phyloP scores from a whole-genome alignment of 2,797 vertebrate species.

The Platyrinchus mystaceus region DNA sequence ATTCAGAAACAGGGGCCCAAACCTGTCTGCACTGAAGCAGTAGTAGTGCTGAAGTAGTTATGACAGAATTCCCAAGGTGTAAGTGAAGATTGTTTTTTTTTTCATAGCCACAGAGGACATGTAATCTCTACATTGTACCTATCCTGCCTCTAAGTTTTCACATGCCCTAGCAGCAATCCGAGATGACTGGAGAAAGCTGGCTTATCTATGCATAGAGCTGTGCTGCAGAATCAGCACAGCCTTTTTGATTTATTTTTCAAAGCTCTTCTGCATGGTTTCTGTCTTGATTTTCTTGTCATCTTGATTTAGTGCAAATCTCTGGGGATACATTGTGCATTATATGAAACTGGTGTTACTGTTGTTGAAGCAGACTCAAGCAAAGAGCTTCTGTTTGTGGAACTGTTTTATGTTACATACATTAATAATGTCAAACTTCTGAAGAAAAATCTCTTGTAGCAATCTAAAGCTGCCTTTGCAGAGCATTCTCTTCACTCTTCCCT shows the following conservation, averaged over 20 bases:
- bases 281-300: conserved; percentile 45
- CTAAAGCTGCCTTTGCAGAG: not conserved
- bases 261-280: conserved; percentile 21
- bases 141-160: not conserved
- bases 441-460: not conserved
- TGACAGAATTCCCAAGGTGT: not conserved
- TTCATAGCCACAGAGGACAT: not conserved
- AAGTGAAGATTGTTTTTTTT: not conserved
- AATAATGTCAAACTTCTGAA: conserved; percentile 24
- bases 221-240: not conserved
- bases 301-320: conserved; percentile 44
- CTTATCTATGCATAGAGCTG: not conserved
- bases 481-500: not conserved
- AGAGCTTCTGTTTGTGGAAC: conserved; percentile 15
- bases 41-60: not conserved
- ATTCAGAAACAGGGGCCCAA: not conserved
- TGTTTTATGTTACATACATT: not conserved
- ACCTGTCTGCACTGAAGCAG: not conserved
- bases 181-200: not conserved
- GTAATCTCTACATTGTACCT: not conserved
- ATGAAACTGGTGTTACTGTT: not conserved
- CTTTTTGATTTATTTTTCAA: conserved; percentile 31
- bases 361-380: not conserved
- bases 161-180: not conserved
- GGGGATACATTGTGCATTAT: not conserved